Percentiles rank a stretch among this genome's conserved stretches.
Evolutionary conservation across 2,888 invertebrate species (phyloP).

Genomic region (Pandemis corylana): DNA sequence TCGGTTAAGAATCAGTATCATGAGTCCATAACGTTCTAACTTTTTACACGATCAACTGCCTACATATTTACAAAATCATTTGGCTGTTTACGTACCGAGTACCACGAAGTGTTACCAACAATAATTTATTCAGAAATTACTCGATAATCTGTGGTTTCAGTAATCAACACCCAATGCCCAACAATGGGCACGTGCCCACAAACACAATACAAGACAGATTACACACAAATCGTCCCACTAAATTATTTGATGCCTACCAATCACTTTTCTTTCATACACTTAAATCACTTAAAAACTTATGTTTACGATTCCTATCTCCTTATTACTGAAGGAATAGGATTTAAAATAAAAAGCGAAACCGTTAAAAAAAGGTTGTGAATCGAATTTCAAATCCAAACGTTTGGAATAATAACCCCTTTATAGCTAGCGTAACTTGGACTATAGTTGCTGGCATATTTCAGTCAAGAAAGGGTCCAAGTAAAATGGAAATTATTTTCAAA

Average conservation of each 20-base stretch:
- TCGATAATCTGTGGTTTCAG: slow-evolving; percentile 46
- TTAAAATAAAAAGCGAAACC: slow-evolving; percentile 38
- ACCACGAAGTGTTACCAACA: slow-evolving; percentile 18
- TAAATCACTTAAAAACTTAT: slow-evolving; percentile 56
- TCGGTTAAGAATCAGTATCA: no score
- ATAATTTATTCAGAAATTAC: slow-evolving; percentile 41
- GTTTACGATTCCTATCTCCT: slow-evolving; percentile 29
- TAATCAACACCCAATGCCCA: slow-evolving; percentile 63
- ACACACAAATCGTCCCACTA: slow-evolving; percentile 58
- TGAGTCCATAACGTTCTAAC: no score
- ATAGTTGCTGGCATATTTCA: background rate
- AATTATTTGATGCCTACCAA: slow-evolving; percentile 61
- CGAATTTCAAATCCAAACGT: slow-evolving; percentile 72
- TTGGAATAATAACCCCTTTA: slow-evolving; percentile 73
- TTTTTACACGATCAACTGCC: no score
- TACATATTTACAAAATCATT: background rate
- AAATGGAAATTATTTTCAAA: slow-evolving; percentile 59
- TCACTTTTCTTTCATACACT: slow-evolving; percentile 57
- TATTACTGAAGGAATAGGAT: slow-evolving; percentile 42
- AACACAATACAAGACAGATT: slow-evolving; percentile 70
- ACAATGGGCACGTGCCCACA: slow-evolving; percentile 57
- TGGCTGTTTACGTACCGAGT: slow-evolving; percentile 6
- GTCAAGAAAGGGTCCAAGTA: slow-evolving; percentile 44
- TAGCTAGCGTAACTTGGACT: slow-evolving; percentile 50
- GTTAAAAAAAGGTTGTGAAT: slow-evolving; percentile 45